A percentile compares a stretch with the other conserved stretches of the same genome.
These are phyloP conservation scores for Arrhopalites spinosus DNA, from an alignment of 2,888 invertebrate genomes.

Conservation along the genomic window DNA sequence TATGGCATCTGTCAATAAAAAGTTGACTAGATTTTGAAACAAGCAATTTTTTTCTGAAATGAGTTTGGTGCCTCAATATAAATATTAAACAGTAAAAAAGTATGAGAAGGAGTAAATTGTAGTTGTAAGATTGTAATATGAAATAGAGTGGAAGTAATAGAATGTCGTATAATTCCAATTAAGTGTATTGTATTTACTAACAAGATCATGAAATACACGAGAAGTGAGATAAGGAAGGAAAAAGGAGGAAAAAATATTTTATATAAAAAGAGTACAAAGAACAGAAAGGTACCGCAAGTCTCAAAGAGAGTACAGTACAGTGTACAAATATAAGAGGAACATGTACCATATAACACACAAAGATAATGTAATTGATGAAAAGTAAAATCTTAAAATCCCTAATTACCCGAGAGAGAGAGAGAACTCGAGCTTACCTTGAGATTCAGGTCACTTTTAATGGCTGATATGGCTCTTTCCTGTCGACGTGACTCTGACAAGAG, in stretches of 20 bases:
- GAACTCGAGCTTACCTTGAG: conserved; percentile 43
- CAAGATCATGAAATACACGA: no score
- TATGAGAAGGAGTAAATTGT: no score
- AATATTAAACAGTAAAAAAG: no score
- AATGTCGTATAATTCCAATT: no score
- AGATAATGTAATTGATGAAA: neutral
- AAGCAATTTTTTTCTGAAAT: no score
- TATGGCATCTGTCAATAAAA: no score
- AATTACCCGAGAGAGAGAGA: neutral
- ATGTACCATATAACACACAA: neutral
- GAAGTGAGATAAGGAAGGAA: neutral
- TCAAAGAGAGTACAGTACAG: neutral
- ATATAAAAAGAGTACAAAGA: neutral
- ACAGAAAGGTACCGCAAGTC: neutral
- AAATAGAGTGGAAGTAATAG: no score
- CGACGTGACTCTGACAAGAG: conserved; percentile 52
- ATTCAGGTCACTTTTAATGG: conserved; percentile 54
- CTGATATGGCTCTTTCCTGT: conserved; percentile 55
- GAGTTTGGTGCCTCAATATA: no score
- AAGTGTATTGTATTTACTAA: no score
- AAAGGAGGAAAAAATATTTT: neutral
- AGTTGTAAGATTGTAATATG: no score
- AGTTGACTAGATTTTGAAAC: no score
- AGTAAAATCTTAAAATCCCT: no score
- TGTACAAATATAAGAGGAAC: neutral